phyloP scores from a whole-genome alignment of 2,888 invertebrate genomes.

The Campopleginae sp. region DNA sequence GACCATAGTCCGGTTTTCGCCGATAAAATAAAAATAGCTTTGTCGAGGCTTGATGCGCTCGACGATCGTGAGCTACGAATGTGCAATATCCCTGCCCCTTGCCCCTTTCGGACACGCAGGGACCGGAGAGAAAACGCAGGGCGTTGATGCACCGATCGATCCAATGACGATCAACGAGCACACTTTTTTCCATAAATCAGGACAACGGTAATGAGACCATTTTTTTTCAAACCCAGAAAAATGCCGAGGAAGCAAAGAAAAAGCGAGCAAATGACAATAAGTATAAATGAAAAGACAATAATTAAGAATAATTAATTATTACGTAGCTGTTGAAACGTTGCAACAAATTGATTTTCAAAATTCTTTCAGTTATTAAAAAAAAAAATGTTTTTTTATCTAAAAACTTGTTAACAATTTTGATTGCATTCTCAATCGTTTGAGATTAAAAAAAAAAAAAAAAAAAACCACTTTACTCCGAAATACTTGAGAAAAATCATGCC shows the following conservation, averaged over 20 bases:
- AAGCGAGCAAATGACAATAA: background rate
- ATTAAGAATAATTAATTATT: background rate
- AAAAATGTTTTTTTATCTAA: too few relatives aligned
- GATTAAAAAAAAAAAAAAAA: too few relatives aligned
- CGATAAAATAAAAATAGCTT: conserved; percentile 67
- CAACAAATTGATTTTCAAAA: too few relatives aligned
- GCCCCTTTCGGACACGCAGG: background rate
- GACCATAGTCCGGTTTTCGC: conserved; percentile 58
- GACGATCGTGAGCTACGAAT: conserved; percentile 31
- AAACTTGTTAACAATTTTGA: too few relatives aligned
- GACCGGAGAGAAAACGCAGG: background rate
- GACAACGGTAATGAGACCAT: background rate
- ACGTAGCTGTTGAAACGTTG: too few relatives aligned
- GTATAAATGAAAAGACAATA: background rate
- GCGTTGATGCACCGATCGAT: conserved; percentile 26
- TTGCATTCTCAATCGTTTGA: too few relatives aligned
- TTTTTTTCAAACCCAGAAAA: background rate
- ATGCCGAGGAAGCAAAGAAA: background rate
- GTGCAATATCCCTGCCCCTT: background rate
- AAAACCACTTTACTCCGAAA: too few relatives aligned
- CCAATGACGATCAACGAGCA: conserved; percentile 8
- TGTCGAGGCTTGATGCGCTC: conserved; percentile 32
- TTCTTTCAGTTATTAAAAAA: too few relatives aligned
- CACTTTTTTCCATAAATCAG: conserved; percentile 16
- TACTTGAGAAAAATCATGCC: too few relatives aligned